Evolutionary conservation across 2,797 vertebrate genomes (phyloP).

Genomic region (Valencia hispanica): DNA sequence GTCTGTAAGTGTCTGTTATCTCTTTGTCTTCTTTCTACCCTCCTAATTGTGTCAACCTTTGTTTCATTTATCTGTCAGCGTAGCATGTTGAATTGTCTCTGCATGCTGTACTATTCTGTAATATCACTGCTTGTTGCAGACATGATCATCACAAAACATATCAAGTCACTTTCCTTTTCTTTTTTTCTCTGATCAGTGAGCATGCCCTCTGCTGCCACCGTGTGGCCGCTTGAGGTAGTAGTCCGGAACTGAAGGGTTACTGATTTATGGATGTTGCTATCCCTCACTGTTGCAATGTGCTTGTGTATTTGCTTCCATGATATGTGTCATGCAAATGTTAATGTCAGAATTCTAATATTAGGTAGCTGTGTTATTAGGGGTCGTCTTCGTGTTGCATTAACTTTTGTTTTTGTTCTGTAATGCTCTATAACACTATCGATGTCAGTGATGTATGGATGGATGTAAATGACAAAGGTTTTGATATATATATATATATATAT

Average conservation of each 20-base stretch:
- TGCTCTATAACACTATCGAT: slow-evolving; percentile 49
- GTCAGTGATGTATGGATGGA: slow-evolving; percentile 64
- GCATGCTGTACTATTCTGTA: slow-evolving; percentile 50
- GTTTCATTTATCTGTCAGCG: slow-evolving; percentile 38
- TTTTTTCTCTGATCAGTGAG: slow-evolving; percentile 31
- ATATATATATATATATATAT: too few species aligned
- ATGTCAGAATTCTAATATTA: slow-evolving; percentile 55
- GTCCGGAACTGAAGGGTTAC: slow-evolving; percentile 10
- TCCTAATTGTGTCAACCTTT: slow-evolving; percentile 29
- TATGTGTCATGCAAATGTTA: slow-evolving; percentile 61
- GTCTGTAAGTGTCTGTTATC: slow-evolving; percentile 46
- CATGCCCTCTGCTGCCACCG: slow-evolving; percentile 51
- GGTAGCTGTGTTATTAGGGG: slow-evolving; percentile 27
- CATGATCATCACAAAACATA: slow-evolving; percentile 49
- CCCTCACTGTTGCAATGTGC: slow-evolving; percentile 54
- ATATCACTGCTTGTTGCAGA: slow-evolving; percentile 22
- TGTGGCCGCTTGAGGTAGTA: slow-evolving; percentile 47
- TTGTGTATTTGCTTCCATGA: slow-evolving; percentile 63
- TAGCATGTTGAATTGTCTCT: slow-evolving; percentile 58
- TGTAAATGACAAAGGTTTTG: slow-evolving; percentile 61
- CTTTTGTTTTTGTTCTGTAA: slow-evolving; percentile 30
- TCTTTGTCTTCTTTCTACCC: slow-evolving; percentile 19
- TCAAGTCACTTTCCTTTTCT: slow-evolving; percentile 41
- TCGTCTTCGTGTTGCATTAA: slow-evolving; percentile 50
- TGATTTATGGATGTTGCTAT: slow-evolving; percentile 50